A percentile compares a stretch with the other conserved stretches of the same genome.
Conservation (phyloP, 2,888 invertebrate species). For the Atrina japonica region DNA sequence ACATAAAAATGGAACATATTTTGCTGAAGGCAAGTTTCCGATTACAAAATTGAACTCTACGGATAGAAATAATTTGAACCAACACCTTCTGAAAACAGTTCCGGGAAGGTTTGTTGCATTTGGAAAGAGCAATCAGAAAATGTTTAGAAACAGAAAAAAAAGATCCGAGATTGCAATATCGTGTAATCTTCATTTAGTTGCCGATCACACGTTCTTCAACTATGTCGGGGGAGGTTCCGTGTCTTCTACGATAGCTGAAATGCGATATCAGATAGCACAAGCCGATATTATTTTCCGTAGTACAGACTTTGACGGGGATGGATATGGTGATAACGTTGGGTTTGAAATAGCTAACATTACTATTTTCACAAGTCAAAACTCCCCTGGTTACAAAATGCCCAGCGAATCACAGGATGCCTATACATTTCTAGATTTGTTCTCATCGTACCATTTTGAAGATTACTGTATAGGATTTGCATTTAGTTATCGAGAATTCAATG, state of each 20-base stretch:
- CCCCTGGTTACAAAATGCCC: slow-evolving; percentile 49
- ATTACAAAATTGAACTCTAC: background rate
- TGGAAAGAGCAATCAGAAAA: background rate
- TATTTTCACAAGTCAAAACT: slow-evolving; percentile 46
- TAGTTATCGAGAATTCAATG: slow-evolving; percentile 64
- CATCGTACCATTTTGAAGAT: slow-evolving; percentile 58
- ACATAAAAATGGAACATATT: background rate
- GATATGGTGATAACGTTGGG: slow-evolving; percentile 73
- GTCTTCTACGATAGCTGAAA: slow-evolving; percentile 58
- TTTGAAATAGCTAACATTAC: slow-evolving; percentile 67
- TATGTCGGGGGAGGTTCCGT: slow-evolving; percentile 55
- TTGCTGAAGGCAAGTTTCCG: too few species aligned
- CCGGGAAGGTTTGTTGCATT: background rate
- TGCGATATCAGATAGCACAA: slow-evolving; percentile 66
- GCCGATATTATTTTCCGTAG: slow-evolving; percentile 72
- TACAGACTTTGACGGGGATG: slow-evolving; percentile 76
- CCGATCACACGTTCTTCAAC: slow-evolving; percentile 72
- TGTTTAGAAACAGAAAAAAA: background rate
- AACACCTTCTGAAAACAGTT: too few species aligned
- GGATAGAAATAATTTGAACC: too few species aligned
- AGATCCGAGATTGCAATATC: slow-evolving; percentile 36
- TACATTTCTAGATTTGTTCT: slow-evolving; percentile 64
- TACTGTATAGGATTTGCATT: slow-evolving; percentile 69
- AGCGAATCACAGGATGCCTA: slow-evolving; percentile 41
- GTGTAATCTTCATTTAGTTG: slow-evolving; percentile 70